phyloP scores from a whole-genome alignment of 2,797 vertebrate species.

The Halcyon smyrnensis region DNA sequence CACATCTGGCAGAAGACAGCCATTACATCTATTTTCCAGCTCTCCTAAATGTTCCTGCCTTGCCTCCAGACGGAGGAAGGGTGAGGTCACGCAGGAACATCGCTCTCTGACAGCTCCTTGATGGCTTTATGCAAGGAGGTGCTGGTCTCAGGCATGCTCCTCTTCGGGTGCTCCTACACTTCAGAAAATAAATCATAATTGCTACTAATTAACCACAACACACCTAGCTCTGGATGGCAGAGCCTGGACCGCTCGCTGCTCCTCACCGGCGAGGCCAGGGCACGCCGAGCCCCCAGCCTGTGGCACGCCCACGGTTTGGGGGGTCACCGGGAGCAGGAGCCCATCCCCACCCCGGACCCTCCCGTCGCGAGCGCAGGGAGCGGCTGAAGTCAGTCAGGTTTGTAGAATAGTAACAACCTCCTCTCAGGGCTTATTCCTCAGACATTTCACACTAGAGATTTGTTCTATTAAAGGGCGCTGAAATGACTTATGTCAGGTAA shows the following conservation, averaged over 20 bases:
- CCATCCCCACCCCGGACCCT: not conserved
- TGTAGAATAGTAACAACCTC: constrained; percentile 11
- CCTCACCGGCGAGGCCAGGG: fast-evolving
- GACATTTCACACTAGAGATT: constrained; percentile 42
- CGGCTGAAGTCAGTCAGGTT: constrained; percentile 20
- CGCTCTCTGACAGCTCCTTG: constrained; percentile 50
- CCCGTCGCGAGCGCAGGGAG: not conserved
- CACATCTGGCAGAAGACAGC: constrained; percentile 59
- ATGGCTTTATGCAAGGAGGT: constrained; percentile 7
- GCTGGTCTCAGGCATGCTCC: not conserved
- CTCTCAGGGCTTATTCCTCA: constrained; percentile 50
- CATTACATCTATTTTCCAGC: constrained; percentile 14
- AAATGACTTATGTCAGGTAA: constrained; percentile 62
- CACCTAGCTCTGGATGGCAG: not conserved
- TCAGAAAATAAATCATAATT: not conserved
- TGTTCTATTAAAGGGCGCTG: constrained; percentile 50
- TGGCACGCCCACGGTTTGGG: fast-evolving
- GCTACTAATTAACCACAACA: fast-evolving
- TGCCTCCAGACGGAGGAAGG: constrained; percentile 39
- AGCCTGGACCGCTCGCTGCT: fast-evolving
- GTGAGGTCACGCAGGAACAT: constrained; percentile 27
- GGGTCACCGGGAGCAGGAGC: not conserved
- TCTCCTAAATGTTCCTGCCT: constrained; percentile 15
- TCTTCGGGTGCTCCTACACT: not conserved
- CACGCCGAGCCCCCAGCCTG: not conserved